These are phyloP conservation scores for Lottia scabra DNA, from an alignment of 2,888 invertebrate genomes.

Conservation along the genomic window DNA sequence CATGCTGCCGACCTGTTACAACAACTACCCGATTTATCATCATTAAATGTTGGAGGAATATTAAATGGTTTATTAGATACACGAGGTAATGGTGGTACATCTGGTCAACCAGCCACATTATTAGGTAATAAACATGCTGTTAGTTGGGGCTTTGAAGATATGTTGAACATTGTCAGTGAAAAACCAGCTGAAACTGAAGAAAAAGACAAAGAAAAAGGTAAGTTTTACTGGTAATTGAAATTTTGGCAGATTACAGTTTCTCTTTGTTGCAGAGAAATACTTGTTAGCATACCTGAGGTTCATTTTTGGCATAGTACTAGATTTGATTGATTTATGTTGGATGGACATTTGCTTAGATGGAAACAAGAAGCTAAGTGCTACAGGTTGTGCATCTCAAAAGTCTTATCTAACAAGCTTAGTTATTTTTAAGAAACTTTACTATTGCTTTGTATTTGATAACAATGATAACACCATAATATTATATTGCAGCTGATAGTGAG, in stretches of 20 bases:
- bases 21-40: conserved; percentile 47
- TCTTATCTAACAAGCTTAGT: neutral
- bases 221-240: too few relatives aligned
- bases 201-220: conserved; percentile 51
- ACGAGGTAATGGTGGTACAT: conserved; percentile 56
- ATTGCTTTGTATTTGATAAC: too few relatives aligned
- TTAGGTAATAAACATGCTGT: conserved; percentile 61
- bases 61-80: conserved; percentile 55
- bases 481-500: conserved; percentile 52
- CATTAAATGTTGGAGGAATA: conserved; percentile 57
- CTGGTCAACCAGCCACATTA: conserved; percentile 54
- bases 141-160: conserved; percentile 66
- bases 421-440: neutral
- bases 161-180: conserved; percentile 45
- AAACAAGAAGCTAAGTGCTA: neutral
- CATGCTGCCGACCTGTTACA: conserved; percentile 63
- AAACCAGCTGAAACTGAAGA: conserved; percentile 32
- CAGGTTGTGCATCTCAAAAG: neutral
- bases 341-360: neutral
- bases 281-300: neutral
- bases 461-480: conserved; percentile 7
- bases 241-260: too few relatives aligned
- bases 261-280: too few relatives aligned
- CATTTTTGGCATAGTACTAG: neutral
- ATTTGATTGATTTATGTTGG: neutral